Evolutionary conservation across 2,113 vertebrate species (phyloP), one percentile per base, ranked within the genome.

Genomic region (Bufo gargarizans): DNA sequence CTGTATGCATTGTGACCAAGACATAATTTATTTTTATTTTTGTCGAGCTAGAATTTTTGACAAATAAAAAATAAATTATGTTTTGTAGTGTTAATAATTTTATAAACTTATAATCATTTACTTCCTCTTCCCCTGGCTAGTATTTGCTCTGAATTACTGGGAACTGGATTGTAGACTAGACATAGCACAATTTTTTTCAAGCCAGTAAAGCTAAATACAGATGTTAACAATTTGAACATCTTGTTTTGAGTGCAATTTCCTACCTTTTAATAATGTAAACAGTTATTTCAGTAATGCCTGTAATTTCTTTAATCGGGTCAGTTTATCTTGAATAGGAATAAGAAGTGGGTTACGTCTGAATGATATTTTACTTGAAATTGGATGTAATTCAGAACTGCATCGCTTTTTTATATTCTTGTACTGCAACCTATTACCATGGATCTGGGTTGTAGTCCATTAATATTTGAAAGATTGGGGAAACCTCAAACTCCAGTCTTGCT

Each of bases 301-400:
- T 87, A 71, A 87, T 80, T 87, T 87, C 86, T 87, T 65, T 87
- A 80, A 87, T 87, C 86, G 22, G 77, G 77, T 87, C 86, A 45
- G 86, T 80, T 87, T 80, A 87, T 87, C 50, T 33, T 80, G 63
- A 78, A 79, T 86, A 47, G 12, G 56, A 76, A 72, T 72, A 33
- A 33, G 69, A 85, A 59, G 83, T 85, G 83, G 83, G 67, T 85
- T 76, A 56, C 65, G 77, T 79, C 72, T 67, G 67, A 33, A 67
- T 77, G 45, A 79, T 59, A 67, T 79, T 67, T 43, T 56, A 84
- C 65, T 72, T 22, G 49, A 84, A 84, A 55, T 47, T 69, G 11
- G 53, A n/a, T 49, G 17, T 20, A n/a, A 20, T 71, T 8, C 49
- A 84, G 14, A 69, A 22, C 49, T 49, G 47, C 6, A 2, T 49